These are phyloP conservation scores for Linepithema humile DNA, from an alignment of 1,140 invertebrate species.

Conservation along the genomic window DNA sequence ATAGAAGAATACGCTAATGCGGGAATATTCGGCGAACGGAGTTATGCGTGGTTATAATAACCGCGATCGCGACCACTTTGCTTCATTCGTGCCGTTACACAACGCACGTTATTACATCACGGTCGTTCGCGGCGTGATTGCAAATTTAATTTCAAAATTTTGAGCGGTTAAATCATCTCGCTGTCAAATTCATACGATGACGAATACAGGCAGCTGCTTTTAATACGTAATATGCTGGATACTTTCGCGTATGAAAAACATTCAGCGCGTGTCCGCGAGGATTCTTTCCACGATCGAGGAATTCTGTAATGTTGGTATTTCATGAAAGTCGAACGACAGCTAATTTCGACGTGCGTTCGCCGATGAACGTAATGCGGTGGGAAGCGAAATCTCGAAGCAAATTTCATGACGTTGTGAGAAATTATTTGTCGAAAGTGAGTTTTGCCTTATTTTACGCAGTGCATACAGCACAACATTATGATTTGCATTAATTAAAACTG, in stretches of 20 bases:
- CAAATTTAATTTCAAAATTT: conserved; percentile 32
- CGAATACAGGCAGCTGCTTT: conserved; percentile 32
- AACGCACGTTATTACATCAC: neutral
- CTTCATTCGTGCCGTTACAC: conserved; percentile 4
- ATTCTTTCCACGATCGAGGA: conserved; percentile 7
- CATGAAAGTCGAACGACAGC: neutral
- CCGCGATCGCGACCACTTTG: neutral
- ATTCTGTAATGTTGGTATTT: neutral
- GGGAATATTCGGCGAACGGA: conserved; percentile 29
- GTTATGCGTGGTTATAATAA: neutral
- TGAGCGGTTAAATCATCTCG: neutral
- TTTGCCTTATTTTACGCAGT: neutral
- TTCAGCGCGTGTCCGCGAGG: neutral
- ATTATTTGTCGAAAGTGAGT: neutral
- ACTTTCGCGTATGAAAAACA: conserved; percentile 38
- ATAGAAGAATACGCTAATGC: conserved; percentile 12
- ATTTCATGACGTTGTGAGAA: conserved; percentile 5
- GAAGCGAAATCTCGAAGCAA: neutral
- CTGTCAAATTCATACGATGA: neutral
- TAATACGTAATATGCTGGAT: neutral
- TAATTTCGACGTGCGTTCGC: conserved; percentile 6
- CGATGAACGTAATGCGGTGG: neutral
- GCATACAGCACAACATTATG: conserved; percentile 14
- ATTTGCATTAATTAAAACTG: conserved; percentile 16
- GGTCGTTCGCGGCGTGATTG: conserved; percentile 16